A percentile compares a stretch with the other conserved stretches of the same genome.
These are phyloP conservation scores for Thamnophis sirtalis DNA, from an alignment of 2,113 vertebrate species.

Conservation along the genomic window DNA sequence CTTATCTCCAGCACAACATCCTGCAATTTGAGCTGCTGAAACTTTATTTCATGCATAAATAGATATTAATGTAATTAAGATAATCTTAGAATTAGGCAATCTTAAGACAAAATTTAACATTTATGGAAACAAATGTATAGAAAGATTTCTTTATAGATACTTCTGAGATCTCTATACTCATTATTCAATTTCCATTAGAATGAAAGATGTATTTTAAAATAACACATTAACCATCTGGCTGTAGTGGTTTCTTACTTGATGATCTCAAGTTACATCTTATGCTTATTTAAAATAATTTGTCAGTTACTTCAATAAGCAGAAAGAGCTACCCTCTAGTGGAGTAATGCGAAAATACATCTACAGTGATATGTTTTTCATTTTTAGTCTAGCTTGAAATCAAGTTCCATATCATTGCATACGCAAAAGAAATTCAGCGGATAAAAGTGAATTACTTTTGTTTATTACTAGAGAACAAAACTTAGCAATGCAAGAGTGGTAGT, in stretches of 20 bases:
- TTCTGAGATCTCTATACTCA: neutral
- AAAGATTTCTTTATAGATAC: neutral
- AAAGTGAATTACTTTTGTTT: neutral
- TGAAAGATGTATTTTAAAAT: neutral
- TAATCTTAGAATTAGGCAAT: neutral
- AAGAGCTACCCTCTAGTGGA: conserved; percentile 7
- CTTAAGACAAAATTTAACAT: neutral
- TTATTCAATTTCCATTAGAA: neutral
- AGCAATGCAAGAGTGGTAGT: neutral
- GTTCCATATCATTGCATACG: too few relatives aligned
- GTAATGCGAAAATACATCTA: conserved; percentile 3
- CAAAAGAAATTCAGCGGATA: neutral
- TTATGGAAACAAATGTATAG: neutral
- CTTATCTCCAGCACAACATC: neutral
- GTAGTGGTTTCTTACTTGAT: neutral
- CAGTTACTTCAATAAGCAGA: neutral
- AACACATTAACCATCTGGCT: neutral
- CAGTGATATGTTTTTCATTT: conserved; percentile 13
- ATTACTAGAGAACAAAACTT: neutral
- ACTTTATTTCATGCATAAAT: neutral
- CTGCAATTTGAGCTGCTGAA: neutral
- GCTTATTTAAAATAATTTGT: neutral
- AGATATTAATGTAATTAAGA: neutral
- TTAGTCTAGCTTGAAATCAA: neutral
- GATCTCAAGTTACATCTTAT: neutral